Evolutionary conservation across 2,113 vertebrate genomes (phyloP).

Genomic region (Cyprinodon brontotheroides): DNA sequence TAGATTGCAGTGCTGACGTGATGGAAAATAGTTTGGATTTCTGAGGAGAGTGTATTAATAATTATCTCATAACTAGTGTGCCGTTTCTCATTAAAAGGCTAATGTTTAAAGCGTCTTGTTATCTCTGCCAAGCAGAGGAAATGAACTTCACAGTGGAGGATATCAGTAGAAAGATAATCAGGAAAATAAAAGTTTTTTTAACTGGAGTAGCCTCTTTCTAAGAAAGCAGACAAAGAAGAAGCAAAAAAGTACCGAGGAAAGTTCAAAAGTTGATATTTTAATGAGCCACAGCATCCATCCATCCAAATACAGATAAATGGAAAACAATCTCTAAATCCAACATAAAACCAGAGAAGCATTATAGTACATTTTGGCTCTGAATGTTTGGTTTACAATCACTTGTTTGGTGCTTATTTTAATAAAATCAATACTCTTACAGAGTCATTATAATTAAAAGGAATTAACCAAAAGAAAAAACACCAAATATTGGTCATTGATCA

Average conservation of each 20-base stretch:
- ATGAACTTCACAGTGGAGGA: background rate
- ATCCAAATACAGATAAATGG: slow-evolving; percentile 5
- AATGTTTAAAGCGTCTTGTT: background rate
- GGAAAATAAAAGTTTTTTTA: background rate
- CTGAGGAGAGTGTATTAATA: slow-evolving; percentile 23
- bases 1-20: background rate
- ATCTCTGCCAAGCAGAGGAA: background rate
- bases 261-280: slow-evolving; percentile 33
- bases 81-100: slow-evolving; percentile 35
- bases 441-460: slow-evolving; percentile 3
- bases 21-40: slow-evolving; percentile 19
- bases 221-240: slow-evolving; percentile 17
- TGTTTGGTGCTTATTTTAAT: background rate
- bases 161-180: background rate
- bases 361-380: slow-evolving; percentile 23
- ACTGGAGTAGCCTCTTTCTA: background rate
- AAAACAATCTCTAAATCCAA: slow-evolving; percentile 9
- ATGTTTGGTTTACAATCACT: background rate
- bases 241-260: slow-evolving; percentile 15
- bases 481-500: slow-evolving; percentile 1
- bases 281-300: slow-evolving; percentile 3
- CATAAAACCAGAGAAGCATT: slow-evolving; percentile 43
- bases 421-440: slow-evolving; percentile 1
- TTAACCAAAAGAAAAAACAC: slow-evolving; percentile 19
- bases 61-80: slow-evolving; percentile 9